phyloP scores from a whole-genome alignment of 2,797 vertebrate species.

The Harpagifer antarcticus region DNA sequence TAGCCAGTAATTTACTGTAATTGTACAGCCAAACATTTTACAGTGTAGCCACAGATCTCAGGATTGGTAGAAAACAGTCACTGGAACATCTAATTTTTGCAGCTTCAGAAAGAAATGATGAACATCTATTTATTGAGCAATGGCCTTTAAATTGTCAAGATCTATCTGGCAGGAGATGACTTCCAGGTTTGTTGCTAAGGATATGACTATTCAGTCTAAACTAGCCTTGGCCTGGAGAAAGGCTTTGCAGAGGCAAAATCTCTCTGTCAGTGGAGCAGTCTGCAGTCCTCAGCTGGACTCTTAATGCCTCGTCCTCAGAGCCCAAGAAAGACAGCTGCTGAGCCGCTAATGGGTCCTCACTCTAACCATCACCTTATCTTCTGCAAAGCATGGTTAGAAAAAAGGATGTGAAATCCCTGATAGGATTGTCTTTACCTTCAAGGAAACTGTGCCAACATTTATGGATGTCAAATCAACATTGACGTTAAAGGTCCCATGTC shows the following conservation, averaged over 20 bases:
- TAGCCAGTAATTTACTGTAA: no score
- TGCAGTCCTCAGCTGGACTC: constrained; percentile 39
- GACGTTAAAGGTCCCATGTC: no score
- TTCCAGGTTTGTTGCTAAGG: constrained; percentile 43
- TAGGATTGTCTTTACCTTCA: constrained; percentile 15
- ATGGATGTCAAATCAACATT: no score
- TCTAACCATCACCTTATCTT: no score
- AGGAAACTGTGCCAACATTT: no score
- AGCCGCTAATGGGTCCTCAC: constrained; percentile 47
- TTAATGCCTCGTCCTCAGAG: constrained; percentile 40
- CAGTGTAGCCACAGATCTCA: constrained; percentile 11
- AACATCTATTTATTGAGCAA: constrained; percentile 32
- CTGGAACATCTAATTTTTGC: constrained; percentile 12
- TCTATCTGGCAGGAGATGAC: constrained; percentile 16
- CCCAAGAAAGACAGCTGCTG: constrained; percentile 31
- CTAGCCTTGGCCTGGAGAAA: constrained; percentile 20
- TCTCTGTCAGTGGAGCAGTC: constrained; percentile 21
- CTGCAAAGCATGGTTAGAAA: constrained; percentile 27
- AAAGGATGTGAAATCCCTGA: constrained; percentile 18
- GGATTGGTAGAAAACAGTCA: constrained; percentile 15
- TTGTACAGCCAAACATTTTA: no score
- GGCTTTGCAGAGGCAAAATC: constrained; percentile 14
- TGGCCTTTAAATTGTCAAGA: constrained; percentile 9
- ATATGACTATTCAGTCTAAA: constrained; percentile 41
- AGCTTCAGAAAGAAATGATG: constrained; percentile 8